Conservation (phyloP, 2,888 invertebrate species). For the Ischnura elegans region DNA sequence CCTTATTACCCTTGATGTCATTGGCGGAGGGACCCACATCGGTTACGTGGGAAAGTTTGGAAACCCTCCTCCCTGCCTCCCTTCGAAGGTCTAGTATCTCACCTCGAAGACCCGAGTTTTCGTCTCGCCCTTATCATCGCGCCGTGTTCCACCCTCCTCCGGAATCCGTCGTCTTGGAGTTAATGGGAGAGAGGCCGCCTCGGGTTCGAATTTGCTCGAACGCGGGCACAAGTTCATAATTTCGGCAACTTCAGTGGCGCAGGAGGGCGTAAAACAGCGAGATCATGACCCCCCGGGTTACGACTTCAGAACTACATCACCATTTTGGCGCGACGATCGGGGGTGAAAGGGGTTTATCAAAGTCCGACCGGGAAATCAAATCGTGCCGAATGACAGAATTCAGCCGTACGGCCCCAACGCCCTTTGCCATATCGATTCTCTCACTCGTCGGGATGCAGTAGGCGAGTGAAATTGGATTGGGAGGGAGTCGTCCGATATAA, state of each 20-base stretch:
- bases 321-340: neutral
- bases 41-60: slow-evolving; percentile 14
- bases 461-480: neutral
- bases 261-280: neutral
- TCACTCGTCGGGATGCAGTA: neutral
- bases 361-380: neutral
- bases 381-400: slow-evolving; percentile 1
- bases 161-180: neutral
- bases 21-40: neutral
- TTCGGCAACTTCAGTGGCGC: neutral
- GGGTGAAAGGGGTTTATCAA: neutral
- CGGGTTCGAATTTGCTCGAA: neutral
- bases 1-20: no score
- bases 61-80: neutral
- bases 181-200: neutral
- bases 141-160: neutral
- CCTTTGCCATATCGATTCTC: neutral
- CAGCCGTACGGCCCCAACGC: neutral
- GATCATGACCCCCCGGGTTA: neutral
- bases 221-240: slow-evolving; percentile 9
- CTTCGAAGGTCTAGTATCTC: no score
- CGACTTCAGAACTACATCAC: slow-evolving; percentile 2
- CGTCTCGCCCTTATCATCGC: neutral
- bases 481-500: neutral
- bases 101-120: neutral